A percentile compares a stretch with the other conserved stretches of the same genome.
Evolutionary conservation across 1,140 invertebrate species (phyloP).

Genomic region (Hylaeus volcanicus): DNA sequence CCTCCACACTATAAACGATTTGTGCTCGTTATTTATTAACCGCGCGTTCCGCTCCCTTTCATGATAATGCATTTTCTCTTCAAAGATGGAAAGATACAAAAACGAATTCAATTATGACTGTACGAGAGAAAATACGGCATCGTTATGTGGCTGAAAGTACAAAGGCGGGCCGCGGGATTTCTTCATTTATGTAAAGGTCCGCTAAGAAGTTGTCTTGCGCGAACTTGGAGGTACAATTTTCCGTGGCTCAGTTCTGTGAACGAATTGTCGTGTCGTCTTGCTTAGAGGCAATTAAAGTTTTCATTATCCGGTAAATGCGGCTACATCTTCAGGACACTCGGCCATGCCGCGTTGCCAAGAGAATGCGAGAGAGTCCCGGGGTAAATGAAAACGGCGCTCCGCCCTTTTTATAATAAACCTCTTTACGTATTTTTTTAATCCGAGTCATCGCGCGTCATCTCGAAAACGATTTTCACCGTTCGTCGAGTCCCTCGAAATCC

Average conservation of each 20-base stretch:
- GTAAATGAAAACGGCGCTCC: neutral
- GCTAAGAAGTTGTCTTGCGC: conserved; percentile 13
- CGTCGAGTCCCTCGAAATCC: neutral
- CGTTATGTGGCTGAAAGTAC: conserved; percentile 3
- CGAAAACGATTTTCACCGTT: neutral
- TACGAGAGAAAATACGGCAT: neutral
- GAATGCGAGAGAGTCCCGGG: neutral
- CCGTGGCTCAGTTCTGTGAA: neutral
- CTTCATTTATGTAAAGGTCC: conserved; percentile 43
- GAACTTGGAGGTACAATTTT: conserved; percentile 19
- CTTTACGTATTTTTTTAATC: neutral
- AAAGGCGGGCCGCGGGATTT: conserved; percentile 30
- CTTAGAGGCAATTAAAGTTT: conserved; percentile 51
- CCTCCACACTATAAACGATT: neutral
- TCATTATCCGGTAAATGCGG: conserved; percentile 45
- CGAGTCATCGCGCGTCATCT: no score
- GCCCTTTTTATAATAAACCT: neutral
- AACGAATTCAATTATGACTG: conserved; percentile 47
- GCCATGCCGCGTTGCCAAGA: conserved; percentile 19
- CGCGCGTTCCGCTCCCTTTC: neutral
- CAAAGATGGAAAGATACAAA: neutral
- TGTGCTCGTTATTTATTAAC: neutral
- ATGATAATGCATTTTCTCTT: neutral
- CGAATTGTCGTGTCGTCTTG: conserved; percentile 43
- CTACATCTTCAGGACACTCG: conserved; percentile 18